Conservation (phyloP, 2,888 invertebrate species). For the Phaedon cochleariae region DNA sequence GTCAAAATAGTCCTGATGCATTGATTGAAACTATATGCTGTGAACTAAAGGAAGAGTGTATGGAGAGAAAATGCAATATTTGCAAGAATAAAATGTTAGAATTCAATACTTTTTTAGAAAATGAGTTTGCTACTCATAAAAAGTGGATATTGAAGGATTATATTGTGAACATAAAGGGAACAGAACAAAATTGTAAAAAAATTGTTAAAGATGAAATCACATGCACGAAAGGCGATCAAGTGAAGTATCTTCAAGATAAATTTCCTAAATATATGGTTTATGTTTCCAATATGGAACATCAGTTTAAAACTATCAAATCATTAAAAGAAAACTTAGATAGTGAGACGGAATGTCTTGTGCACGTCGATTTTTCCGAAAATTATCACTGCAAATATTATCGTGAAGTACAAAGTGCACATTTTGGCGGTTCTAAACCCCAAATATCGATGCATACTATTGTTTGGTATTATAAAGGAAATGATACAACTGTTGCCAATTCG, state of each 20-base stretch:
- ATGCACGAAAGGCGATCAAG: background rate
- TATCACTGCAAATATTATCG: conserved; percentile 23
- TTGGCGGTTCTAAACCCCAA: conserved; percentile 21
- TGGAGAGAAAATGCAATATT: too few relatives aligned
- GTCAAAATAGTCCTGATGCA: too few relatives aligned
- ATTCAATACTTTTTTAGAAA: too few relatives aligned
- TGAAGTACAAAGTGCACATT: conserved; percentile 18
- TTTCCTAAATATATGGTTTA: background rate
- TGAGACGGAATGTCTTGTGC: background rate
- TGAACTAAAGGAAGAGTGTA: too few relatives aligned
- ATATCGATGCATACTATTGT: conserved; percentile 18
- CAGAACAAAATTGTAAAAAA: background rate
- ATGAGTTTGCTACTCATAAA: background rate
- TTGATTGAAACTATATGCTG: too few relatives aligned
- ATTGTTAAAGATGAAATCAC: background rate
- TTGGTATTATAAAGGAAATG: conserved; percentile 2
- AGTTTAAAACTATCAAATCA: background rate
- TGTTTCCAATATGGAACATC: background rate
- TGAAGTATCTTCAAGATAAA: background rate
- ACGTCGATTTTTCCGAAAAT: conserved; percentile 21
- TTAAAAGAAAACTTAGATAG: background rate
- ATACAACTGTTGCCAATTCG: conserved; percentile 5
- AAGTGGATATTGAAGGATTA: background rate
- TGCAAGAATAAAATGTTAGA: too few relatives aligned
- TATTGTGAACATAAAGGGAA: background rate